phyloP scores from a whole-genome alignment of 2,797 vertebrate species.

The Ataeniobius toweri region DNA sequence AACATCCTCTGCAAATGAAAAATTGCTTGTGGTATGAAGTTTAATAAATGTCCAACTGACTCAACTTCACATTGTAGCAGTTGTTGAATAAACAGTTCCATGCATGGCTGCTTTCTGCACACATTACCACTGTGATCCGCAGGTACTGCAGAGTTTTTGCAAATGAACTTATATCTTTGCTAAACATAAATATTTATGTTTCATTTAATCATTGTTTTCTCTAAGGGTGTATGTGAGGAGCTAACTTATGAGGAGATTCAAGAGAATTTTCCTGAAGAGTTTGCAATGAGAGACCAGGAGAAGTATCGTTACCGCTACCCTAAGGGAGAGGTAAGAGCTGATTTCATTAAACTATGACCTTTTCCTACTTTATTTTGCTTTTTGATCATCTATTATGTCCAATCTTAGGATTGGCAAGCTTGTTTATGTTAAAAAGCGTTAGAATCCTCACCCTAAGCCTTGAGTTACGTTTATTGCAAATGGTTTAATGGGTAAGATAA shows the following conservation, averaged over 20 bases:
- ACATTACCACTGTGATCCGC: neutral
- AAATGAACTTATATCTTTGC: neutral
- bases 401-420: neutral
- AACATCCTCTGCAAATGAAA: too few species aligned
- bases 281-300: conserved; percentile 91
- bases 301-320: conserved; percentile 94
- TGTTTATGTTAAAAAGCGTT: neutral
- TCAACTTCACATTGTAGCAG: too few species aligned
- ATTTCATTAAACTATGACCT: neutral
- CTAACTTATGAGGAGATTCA: conserved; percentile 93
- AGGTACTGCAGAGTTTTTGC: neutral
- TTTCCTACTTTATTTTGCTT: neutral
- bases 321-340: conserved; percentile 86
- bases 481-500: neutral
- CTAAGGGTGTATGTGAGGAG: conserved; percentile 91
- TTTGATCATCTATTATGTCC: neutral
- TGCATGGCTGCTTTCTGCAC: neutral
- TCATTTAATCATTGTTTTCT: neutral
- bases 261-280: conserved; percentile 84
- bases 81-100: too few species aligned
- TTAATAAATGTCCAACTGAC: too few species aligned
- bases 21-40: too few species aligned
- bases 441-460: neutral
- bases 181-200: too few species aligned
- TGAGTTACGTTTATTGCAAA: neutral